Evolutionary conservation across 2,888 invertebrate genomes (phyloP).

Genomic region (Cryptus armator): DNA sequence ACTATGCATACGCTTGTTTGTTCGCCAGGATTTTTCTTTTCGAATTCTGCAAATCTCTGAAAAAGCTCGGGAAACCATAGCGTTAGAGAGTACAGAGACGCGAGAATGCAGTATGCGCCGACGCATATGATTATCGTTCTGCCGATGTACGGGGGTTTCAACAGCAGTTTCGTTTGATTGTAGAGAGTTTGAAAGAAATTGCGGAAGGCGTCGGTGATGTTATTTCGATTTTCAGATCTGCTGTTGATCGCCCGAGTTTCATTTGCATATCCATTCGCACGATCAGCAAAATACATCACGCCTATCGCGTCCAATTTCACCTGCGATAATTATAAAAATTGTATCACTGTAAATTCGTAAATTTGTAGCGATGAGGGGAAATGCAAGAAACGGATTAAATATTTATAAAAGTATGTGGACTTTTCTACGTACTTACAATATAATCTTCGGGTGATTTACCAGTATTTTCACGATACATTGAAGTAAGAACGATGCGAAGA

Average conservation of each 20-base stretch:
- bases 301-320: slow-evolving; percentile 22
- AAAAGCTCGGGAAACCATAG: slow-evolving; percentile 96
- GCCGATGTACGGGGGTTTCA: slow-evolving; percentile 90
- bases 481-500: slow-evolving; percentile 87
- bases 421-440: slow-evolving; percentile 80
- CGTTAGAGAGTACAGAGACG: slow-evolving; percentile 95
- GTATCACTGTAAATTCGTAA: background rate
- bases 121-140: slow-evolving; percentile 91
- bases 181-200: slow-evolving; percentile 86
- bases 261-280: slow-evolving; percentile 3
- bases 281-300: slow-evolving; percentile 1
- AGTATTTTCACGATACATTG: slow-evolving; percentile 90
- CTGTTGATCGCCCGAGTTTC: background rate
- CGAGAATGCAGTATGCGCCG: slow-evolving; percentile 92
- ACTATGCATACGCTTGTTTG: slow-evolving; percentile 92
- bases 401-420: background rate
- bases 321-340: slow-evolving; percentile 6
- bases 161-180: slow-evolving; percentile 90
- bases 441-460: slow-evolving; percentile 84
- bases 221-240: background rate
- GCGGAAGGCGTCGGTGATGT: background rate
- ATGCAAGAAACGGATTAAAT: background rate
- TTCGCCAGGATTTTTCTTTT: slow-evolving; percentile 88
- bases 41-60: slow-evolving; percentile 91
- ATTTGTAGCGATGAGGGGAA: background rate